These are phyloP conservation scores for Varanus salvator DNA, from an alignment of 2,113 vertebrate species.

Conservation along the genomic window DNA sequence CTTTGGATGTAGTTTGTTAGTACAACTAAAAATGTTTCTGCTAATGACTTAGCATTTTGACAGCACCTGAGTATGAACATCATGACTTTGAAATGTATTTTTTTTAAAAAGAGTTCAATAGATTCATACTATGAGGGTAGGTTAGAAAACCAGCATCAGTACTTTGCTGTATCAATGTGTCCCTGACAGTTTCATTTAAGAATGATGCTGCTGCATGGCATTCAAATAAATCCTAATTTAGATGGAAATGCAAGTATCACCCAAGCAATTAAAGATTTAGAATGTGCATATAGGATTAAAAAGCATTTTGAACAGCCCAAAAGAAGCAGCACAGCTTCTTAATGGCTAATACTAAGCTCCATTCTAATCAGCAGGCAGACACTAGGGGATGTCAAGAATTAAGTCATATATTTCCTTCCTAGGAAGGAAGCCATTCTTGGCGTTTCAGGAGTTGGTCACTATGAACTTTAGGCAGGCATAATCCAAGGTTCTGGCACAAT, in stretches of 20 bases:
- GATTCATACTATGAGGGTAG: constrained; percentile 11
- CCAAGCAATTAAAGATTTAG: constrained; percentile 9
- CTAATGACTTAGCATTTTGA: constrained; percentile 42
- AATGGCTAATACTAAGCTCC: constrained; percentile 25
- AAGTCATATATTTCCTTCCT: constrained; percentile 20
- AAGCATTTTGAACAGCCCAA: constrained; percentile 4
- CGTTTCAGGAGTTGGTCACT: constrained; percentile 13
- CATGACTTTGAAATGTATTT: constrained; percentile 18
- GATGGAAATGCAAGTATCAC: background rate
- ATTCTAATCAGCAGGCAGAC: constrained; percentile 34
- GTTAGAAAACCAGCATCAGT: background rate
- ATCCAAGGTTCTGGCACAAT: constrained; percentile 26
- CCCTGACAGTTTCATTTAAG: constrained; percentile 38
- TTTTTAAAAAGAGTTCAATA: constrained; percentile 15
- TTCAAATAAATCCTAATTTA: constrained; percentile 8
- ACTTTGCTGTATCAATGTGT: constrained; percentile 27
- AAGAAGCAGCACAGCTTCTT: constrained; percentile 8
- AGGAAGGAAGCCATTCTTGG: constrained; percentile 21
- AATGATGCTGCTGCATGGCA: constrained; percentile 13
- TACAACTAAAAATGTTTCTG: constrained; percentile 29
- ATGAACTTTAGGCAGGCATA: background rate
- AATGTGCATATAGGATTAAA: constrained; percentile 31
- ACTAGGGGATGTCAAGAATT: constrained; percentile 13
- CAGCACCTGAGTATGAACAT: constrained; percentile 28
- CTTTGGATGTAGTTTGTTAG: constrained; percentile 22